A percentile compares a stretch with the other conserved stretches of the same genome.
phyloP scores from a whole-genome alignment of 2,888 invertebrate species.

The Morpho helenor region DNA sequence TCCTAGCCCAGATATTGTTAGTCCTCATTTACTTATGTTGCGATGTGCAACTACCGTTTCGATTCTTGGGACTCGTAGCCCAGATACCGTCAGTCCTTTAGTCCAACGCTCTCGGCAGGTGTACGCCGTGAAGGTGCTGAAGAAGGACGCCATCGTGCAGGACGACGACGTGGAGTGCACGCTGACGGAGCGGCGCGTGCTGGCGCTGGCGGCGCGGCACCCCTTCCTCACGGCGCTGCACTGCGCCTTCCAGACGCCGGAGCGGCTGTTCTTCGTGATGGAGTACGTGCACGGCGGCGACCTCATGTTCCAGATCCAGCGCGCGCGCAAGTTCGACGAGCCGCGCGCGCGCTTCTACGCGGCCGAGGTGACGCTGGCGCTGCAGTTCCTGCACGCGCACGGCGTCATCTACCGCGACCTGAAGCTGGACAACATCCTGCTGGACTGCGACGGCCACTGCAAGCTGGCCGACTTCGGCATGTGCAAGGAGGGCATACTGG shows the following conservation, averaged over 20 bases:
- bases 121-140: constrained; percentile 92
- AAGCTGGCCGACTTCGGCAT: constrained; percentile 98
- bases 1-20: no score
- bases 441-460: constrained; percentile 97
- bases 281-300: constrained; percentile 99
- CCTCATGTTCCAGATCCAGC: constrained; percentile 99
- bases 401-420: constrained; percentile 99
- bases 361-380: constrained; percentile 97
- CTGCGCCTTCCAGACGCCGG: constrained; percentile 98
- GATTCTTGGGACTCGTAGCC: no score
- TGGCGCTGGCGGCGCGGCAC: constrained; percentile 97
- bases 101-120: no score
- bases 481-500: constrained; percentile 97
- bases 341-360: constrained; percentile 98
- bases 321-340: constrained; percentile 98
- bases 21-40: no score
- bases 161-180: constrained; percentile 99
- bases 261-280: constrained; percentile 99
- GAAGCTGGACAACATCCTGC: constrained; percentile 98
- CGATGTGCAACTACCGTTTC: background rate
- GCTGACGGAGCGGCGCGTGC: constrained; percentile 98
- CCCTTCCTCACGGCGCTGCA: constrained; percentile 98
- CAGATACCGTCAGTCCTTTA: no score
- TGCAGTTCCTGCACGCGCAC: constrained; percentile 97
- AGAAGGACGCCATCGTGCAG: constrained; percentile 98